Percentiles rank a stretch among this genome's conserved stretches.
Evolutionary conservation across 2,113 vertebrate genomes (phyloP).

Genomic region (Miniopterus natalensis): DNA sequence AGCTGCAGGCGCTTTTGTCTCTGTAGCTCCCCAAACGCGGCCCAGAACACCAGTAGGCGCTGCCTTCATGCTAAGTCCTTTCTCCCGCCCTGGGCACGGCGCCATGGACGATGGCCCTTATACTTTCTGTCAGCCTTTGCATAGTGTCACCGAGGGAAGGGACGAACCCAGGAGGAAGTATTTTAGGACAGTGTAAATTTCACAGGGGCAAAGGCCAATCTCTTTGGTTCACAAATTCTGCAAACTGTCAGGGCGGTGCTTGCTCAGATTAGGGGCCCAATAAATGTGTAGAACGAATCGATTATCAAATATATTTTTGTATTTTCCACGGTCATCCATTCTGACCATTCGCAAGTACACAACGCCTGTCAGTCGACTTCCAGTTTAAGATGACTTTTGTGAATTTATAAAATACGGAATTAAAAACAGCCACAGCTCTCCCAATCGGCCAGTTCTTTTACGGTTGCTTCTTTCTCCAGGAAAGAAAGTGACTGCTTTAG

Average conservation of each 20-base stretch:
- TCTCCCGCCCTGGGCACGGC: not conserved
- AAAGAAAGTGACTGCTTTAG: conserved; percentile 16
- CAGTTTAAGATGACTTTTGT: conserved; percentile 17
- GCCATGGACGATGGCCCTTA: not conserved
- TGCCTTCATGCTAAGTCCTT: not conserved
- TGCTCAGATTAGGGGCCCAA: not conserved
- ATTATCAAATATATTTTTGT: not conserved
- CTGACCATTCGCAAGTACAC: not conserved
- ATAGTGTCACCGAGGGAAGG: not conserved
- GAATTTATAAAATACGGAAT: not conserved
- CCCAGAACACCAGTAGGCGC: not conserved
- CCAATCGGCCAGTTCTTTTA: not conserved
- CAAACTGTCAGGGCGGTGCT: not conserved
- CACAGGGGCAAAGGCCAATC: not conserved
- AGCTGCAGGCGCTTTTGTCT: not conserved
- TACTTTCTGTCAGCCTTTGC: not conserved
- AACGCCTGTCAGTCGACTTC: not conserved
- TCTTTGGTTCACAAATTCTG: conserved; percentile 4
- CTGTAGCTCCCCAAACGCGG: not conserved
- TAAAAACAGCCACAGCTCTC: not conserved
- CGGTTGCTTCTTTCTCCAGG: not conserved
- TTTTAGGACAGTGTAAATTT: not conserved
- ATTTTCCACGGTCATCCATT: not conserved
- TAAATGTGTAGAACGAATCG: not conserved
- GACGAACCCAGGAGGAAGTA: not conserved